Percentiles rank a stretch among this genome's conserved stretches.
Evolutionary conservation across 30 jellyfish, hydroid and myxozoan species (phyloP).

Genomic region (Aurelia sp.): DNA sequence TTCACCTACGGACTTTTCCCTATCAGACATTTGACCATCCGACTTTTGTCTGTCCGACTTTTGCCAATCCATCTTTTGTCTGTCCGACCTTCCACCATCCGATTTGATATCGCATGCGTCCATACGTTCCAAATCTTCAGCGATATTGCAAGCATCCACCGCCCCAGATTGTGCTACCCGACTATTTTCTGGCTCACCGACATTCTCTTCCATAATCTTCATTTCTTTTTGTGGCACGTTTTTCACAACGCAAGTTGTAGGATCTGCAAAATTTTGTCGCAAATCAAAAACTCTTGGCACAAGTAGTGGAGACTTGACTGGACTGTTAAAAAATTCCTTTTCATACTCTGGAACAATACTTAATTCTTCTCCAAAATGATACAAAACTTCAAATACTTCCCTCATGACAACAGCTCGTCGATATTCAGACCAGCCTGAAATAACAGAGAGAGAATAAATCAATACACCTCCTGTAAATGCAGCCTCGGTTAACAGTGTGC

Average conservation of each 20-base stretch:
- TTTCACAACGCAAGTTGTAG: conserved; percentile 63
- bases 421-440: conserved; percentile 98
- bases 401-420: conserved; percentile 99
- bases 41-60: too few relatives aligned
- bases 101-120: too few relatives aligned
- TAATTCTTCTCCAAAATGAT: conserved; percentile 69
- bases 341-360: conserved; percentile 79
- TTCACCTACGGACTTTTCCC: too few relatives aligned
- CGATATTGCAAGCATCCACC: too few relatives aligned
- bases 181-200: not conserved
- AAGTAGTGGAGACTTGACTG: conserved; percentile 65
- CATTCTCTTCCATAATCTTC: conserved; percentile 17
- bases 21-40: too few relatives aligned
- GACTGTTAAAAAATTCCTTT: conserved; percentile 66
- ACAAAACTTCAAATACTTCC: conserved; percentile 96
- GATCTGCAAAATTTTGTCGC: conserved; percentile 63
- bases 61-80: too few relatives aligned
- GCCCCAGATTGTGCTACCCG: not conserved
- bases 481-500: too few relatives aligned
- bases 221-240: conserved; percentile 22
- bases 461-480: not conserved
- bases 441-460: not conserved
- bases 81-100: too few relatives aligned
- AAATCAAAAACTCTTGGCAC: conserved; percentile 60
- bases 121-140: too few relatives aligned